phyloP scores from a whole-genome alignment of 1,140 invertebrate genomes.

The Chionoecetes opilio region DNA sequence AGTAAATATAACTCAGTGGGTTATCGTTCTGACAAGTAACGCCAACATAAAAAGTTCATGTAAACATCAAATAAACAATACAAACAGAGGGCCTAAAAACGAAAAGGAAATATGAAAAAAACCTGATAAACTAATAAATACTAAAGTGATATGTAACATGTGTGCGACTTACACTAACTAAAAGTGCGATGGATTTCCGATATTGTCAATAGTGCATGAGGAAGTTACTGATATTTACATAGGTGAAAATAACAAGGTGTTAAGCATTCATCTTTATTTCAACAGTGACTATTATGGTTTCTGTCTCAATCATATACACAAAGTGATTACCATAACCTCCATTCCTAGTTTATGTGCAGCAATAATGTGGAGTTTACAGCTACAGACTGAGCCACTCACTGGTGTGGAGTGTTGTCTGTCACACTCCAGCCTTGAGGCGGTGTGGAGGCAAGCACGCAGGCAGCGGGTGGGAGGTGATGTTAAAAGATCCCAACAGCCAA shows the following conservation, averaged over 20 bases:
- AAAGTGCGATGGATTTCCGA: neutral
- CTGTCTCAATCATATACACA: neutral
- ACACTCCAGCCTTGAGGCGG: neutral
- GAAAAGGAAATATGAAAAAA: no score
- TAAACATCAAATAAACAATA: no score
- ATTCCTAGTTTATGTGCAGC: neutral
- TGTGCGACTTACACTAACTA: no score
- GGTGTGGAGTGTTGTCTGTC: neutral
- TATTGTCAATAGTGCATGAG: neutral
- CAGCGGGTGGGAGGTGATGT: neutral
- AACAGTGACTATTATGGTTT: neutral
- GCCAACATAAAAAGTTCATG: no score
- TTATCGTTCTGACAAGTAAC: no score
- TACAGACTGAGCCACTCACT: neutral
- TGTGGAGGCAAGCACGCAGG: neutral
- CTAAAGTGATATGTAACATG: no score
- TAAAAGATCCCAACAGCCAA: neutral
- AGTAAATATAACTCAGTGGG: no score
- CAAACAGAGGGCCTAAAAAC: no score
- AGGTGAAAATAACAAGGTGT: constrained; percentile 19
- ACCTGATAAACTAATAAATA: no score
- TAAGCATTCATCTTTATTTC: constrained; percentile 10
- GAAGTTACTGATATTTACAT: neutral
- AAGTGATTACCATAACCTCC: neutral
- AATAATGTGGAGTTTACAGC: neutral